A percentile compares a stretch with the other conserved stretches of the same genome.
phyloP scores from a whole-genome alignment of 2,888 invertebrate species.

The Andrena dorsata region DNA sequence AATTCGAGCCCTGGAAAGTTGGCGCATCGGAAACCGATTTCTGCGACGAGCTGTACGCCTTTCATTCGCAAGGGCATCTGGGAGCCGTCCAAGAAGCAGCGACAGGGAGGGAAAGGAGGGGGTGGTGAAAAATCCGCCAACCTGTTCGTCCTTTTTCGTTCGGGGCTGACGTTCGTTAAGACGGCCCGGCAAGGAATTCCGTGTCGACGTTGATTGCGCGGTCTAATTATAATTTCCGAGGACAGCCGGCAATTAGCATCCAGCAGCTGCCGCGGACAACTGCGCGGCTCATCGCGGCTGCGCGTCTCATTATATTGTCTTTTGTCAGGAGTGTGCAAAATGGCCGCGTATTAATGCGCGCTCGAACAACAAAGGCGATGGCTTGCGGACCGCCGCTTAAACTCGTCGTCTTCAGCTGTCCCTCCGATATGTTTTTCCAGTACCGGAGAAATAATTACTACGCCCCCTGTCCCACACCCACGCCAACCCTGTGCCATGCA shows the following conservation, averaged over 20 bases:
- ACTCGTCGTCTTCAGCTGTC: background rate
- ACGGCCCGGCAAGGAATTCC: conserved; percentile 51
- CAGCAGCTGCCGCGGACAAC: conserved; percentile 69
- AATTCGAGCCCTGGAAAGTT: no score
- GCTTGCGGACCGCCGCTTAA: background rate
- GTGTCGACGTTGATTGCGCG: conserved; percentile 67
- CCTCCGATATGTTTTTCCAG: background rate
- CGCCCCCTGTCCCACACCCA: background rate
- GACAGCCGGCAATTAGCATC: conserved; percentile 70
- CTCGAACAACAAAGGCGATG: conserved; percentile 25
- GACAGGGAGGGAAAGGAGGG: background rate
- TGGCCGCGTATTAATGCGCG: conserved; percentile 54
- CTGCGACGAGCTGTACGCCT: background rate
- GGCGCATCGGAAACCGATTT: background rate
- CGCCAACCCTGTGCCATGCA: background rate
- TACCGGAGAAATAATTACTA: conserved; percentile 5
- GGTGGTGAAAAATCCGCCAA: conserved; percentile 15
- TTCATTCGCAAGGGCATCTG: background rate
- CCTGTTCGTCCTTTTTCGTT: conserved; percentile 18
- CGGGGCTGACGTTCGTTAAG: conserved; percentile 64
- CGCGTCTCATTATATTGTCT: conserved; percentile 71
- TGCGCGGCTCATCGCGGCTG: conserved; percentile 55
- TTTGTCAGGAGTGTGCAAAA: conserved; percentile 55
- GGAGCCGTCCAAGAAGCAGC: background rate
- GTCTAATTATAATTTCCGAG: conserved; percentile 71